A percentile compares a stretch with the other conserved stretches of the same genome.
Conservation (phyloP, 2,113 vertebrate species). For the Tetrax tetrax region DNA sequence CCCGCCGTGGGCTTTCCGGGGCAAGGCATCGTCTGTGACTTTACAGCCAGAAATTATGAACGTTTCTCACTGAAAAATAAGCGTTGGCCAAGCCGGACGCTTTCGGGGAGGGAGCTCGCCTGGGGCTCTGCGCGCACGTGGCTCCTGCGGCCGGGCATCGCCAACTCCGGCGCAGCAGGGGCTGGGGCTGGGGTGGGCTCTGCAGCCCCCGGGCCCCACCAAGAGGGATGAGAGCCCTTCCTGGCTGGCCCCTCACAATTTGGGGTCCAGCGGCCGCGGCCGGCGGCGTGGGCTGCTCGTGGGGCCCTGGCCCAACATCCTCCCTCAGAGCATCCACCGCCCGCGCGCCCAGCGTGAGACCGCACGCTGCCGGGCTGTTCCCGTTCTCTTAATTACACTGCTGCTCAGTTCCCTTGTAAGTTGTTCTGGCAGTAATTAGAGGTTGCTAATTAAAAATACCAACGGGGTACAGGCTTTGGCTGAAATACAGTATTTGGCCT, state of each 20-base stretch:
- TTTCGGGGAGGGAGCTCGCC: background rate
- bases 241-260: background rate
- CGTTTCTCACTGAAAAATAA: background rate
- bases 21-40: background rate
- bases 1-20: background rate
- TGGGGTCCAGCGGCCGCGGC: background rate
- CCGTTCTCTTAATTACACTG: background rate
- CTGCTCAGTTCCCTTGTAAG: background rate
- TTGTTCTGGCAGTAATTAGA: background rate
- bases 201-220: background rate
- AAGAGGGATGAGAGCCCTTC: background rate
- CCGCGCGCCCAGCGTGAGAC: background rate
- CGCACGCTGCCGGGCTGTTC: accelerated
- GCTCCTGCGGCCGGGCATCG: accelerated
- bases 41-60: background rate
- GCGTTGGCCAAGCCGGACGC: background rate
- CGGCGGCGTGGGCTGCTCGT: background rate
- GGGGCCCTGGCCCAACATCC: background rate
- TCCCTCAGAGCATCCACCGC: background rate
- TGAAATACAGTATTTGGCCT: background rate
- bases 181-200: background rate
- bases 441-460: background rate
- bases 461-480: background rate
- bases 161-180: accelerated
- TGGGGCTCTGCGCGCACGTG: background rate